Evolutionary conservation across 2,888 invertebrate genomes (phyloP), one percentile per base, ranked within the genome.

Genomic region (Drosophila putrida): DNA sequence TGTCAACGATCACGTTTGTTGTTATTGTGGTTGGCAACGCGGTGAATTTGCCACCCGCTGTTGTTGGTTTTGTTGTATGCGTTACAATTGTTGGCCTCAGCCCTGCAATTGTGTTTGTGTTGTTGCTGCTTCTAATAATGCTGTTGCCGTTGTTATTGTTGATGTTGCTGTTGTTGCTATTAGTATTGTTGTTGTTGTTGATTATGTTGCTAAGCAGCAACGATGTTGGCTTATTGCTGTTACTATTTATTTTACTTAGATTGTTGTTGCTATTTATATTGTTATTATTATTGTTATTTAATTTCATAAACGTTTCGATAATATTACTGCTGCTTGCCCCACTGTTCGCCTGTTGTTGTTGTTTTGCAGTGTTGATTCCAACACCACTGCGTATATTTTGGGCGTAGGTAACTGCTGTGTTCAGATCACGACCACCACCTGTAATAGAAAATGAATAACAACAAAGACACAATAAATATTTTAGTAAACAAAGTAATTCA

Each of bases 341-440:
- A 60, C 57, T 57, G 62, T 55, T 43, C 8, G 33, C 9, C 35
- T 54, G 54, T n/a, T n/a, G n/a, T n/a, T n/a, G n/a, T n/a, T n/a
- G n/a, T 11, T 61, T 44, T 6, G 64, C 73, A 62, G 62, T 69
- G 64, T 73, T 57, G 15, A 84, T 75, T 91, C 92, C 47, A 63
- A 47, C 74, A 27, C 80, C 95, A 57, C 78, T 71, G 20, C 85
- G 75, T 91, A 88, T 90, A 50, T 93, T 94, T 85, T 93, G 93
- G 31, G 93, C 94, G 88, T 95, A 93, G 15, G 94, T 94, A 0
- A 95, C 95, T 0, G 96, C 96, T n/a, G 97, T 96, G 4, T 96
- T 96, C 90, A 97, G 93, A 88, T 97, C 96, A 91, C 96, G 97
- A 13, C 97, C 97, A 11, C 97, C 97, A 81, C 97, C 97, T 96